Conservation (phyloP, 1,140 invertebrate genomes). For the Trypoxylus dichotomus region DNA sequence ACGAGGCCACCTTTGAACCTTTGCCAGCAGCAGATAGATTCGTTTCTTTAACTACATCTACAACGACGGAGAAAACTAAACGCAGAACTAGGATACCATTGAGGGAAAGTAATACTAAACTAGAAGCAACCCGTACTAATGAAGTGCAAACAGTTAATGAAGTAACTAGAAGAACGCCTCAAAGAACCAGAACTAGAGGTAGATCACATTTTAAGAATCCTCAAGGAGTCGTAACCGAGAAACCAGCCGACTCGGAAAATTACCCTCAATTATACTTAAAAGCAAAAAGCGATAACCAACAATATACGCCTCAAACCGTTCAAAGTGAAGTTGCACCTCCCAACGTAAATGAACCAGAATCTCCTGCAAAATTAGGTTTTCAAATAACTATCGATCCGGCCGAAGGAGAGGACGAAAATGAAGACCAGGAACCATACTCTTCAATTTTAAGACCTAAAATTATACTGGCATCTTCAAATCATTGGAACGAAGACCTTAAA, state of each 20-base stretch:
- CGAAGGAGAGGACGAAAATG: constrained; percentile 27
- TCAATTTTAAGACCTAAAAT: constrained; percentile 44
- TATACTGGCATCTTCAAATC: constrained; percentile 33
- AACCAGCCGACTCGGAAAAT: constrained; percentile 45
- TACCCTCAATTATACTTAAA: constrained; percentile 46
- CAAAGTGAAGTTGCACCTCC: constrained; percentile 17
- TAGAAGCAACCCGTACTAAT: constrained; percentile 31
- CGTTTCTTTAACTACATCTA: constrained; percentile 31
- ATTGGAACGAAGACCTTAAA: constrained; percentile 30
- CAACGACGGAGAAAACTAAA: constrained; percentile 35
- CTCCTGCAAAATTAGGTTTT: constrained; percentile 40
- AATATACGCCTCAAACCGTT: background rate
- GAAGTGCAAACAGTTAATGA: constrained; percentile 39
- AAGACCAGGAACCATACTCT: constrained; percentile 47
- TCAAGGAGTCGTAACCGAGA: constrained; percentile 37
- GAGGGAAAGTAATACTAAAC: constrained; percentile 33
- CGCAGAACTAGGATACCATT: constrained; percentile 41
- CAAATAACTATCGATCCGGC: constrained; percentile 49
- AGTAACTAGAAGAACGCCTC: constrained; percentile 35
- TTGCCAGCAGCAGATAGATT: constrained; percentile 28
- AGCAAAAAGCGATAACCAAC: constrained; percentile 28
- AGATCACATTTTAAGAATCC: constrained; percentile 44
- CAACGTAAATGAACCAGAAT: background rate
- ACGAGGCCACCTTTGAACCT: constrained; percentile 34
- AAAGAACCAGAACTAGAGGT: constrained; percentile 40